Base-by-base conservation (phyloP, 2,797 vertebrate genomes). In the Notamacropus eugenii region DNA sequence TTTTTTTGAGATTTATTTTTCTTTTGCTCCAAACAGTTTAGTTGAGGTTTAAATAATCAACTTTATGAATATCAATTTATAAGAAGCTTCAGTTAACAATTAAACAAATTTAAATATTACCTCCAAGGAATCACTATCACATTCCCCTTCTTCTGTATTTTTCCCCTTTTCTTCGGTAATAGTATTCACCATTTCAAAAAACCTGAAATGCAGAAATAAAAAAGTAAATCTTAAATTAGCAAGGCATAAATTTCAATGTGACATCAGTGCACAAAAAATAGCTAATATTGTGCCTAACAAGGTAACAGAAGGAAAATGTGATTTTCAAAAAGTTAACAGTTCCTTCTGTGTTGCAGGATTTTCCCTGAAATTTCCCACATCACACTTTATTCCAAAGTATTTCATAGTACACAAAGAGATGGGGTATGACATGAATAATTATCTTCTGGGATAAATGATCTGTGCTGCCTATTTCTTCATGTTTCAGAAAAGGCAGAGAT, bases 171-270 rank as follows among this genome's bases (percentile, higher is more conserved):
- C 99, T 97, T 99, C 99, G 0, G 99, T 99, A 90, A 99, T 99
- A 95, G 99, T 99, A 98, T 99, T 99, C 91, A 99, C 99, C 99
- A 99, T 99, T 95, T 99, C 99, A 98, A 99, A 99, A 98, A 99
- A 99, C 97, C 99, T 99, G 97, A 67, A 2, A 95, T 62, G n/a
- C 55, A n/a, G 54, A 95, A 1, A 3, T 14, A 52, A 92, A 13
- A 90, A 11, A 52, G 5, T 28, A 0, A n/a, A 57, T n/a, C 3
- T 55, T 87, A 94, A 82, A 93, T 28, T 28, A 93, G 0, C 90
- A 54, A 27, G 58, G 93, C 92, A 82, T 40, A 94, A 3, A 11
- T 19, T 57, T n/a, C 54, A 96, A 95, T 74, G 55, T 9, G 55
- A 92, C 31, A 90, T 93, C 8, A 74, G 40, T 87, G 62, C 62